These are phyloP conservation scores for Riptortus pedestris DNA, from an alignment of 1,140 invertebrate genomes.

Conservation along the genomic window DNA sequence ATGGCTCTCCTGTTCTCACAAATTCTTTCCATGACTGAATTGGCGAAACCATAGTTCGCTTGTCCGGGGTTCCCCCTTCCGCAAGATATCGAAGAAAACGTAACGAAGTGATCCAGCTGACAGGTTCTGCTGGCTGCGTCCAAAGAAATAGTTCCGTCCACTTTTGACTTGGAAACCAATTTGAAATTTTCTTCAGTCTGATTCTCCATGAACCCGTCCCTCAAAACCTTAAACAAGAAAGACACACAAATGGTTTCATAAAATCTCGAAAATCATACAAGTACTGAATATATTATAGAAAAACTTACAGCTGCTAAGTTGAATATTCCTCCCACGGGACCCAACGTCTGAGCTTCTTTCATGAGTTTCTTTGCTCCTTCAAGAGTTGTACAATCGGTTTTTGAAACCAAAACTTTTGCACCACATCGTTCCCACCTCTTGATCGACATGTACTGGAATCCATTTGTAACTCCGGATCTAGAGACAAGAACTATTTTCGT, in stretches of 20 bases:
- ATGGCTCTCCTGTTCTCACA: conserved; percentile 70
- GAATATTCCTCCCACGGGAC: conserved; percentile 85
- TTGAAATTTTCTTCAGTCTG: conserved; percentile 70
- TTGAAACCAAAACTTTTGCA: conserved; percentile 60
- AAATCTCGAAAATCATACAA: background rate
- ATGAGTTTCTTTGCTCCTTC: conserved; percentile 62
- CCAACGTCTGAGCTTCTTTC: conserved; percentile 53
- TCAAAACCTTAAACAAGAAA: conserved; percentile 53
- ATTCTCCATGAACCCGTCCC: conserved; percentile 82
- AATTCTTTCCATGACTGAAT: conserved; percentile 92
- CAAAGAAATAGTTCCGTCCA: conserved; percentile 60
- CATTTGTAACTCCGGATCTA: conserved; percentile 72
- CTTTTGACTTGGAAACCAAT: conserved; percentile 64
- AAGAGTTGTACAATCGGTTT: conserved; percentile 49
- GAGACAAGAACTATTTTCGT: conserved; percentile 76
- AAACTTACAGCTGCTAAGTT: conserved; percentile 76
- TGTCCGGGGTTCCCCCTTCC: conserved; percentile 91
- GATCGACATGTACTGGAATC: conserved; percentile 75
- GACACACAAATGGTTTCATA: background rate
- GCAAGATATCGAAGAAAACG: conserved; percentile 91
- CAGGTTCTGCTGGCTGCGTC: conserved; percentile 59
- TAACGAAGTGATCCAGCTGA: conserved; percentile 78
- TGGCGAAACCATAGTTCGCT: conserved; percentile 89
- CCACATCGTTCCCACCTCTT: conserved; percentile 62
- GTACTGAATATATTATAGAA: too few relatives aligned